Conservation (phyloP, 1,140 invertebrate genomes). For the Goniozus legneri region DNA sequence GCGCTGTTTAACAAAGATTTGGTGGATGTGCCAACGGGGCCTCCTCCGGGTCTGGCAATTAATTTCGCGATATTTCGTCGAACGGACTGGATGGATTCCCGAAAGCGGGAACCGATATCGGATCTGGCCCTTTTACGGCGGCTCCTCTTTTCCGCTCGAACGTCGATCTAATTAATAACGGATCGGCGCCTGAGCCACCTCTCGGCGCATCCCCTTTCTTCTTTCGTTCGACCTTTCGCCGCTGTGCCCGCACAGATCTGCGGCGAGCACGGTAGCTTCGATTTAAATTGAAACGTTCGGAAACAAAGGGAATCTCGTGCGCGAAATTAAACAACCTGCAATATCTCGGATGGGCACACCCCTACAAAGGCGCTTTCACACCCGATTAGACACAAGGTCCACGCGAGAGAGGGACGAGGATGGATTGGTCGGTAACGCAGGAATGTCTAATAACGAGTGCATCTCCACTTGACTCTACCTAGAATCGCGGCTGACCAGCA, state of each 20-base stretch:
- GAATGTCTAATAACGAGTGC: constrained; percentile 14
- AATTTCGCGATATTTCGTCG: constrained; percentile 39
- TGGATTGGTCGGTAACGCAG: background rate
- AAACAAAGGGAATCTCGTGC: constrained; percentile 22
- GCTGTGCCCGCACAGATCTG: no score
- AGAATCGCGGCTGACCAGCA: no score
- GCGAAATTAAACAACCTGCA: constrained; percentile 28
- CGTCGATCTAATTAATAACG: constrained; percentile 51
- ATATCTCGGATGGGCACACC: constrained; percentile 19
- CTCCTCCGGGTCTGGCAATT: constrained; percentile 29
- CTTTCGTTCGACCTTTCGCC: no score
- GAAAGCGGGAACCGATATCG: constrained; percentile 38
- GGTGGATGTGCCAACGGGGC: no score
- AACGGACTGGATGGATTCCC: constrained; percentile 29
- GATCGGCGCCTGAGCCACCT: constrained; percentile 49
- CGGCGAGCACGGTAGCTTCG: no score
- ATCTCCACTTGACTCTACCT: no score
- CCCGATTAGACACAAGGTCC: background rate
- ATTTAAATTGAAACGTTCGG: constrained; percentile 41
- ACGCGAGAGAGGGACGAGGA: constrained; percentile 5
- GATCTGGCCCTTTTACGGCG: constrained; percentile 27
- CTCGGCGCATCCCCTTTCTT: no score
- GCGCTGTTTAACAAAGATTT: no score
- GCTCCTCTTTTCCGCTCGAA: constrained; percentile 34
- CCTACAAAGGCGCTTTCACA: constrained; percentile 4